Evolutionary conservation across 2,113 vertebrate species (phyloP), one percentile per base, ranked within the genome.

Genomic region (Rafetus swinhoei): DNA sequence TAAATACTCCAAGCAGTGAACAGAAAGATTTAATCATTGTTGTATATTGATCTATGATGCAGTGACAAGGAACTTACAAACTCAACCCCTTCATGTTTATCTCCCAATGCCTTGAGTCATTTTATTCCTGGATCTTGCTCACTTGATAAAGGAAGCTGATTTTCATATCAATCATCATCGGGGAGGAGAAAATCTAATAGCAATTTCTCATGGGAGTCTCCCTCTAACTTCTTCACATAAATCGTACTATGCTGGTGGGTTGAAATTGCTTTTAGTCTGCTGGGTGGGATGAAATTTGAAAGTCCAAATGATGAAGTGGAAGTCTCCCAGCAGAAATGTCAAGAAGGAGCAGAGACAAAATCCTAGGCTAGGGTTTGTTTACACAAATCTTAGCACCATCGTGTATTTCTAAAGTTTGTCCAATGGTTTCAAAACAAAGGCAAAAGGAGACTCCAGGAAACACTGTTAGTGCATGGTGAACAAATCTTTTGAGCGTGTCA

Each of bases 71-170:
- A 80, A 60, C 90, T 82, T 93, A 85, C 76, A 88, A 93, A 74
- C n/a, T 93, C 50, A 69, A 5, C 87, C 54, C 77, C 94, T 95
- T 84, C 82, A 90, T 89, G 87, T 77, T 56, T 69, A 86, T 85
- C 76, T 59, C 39, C 53, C 53, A 53, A 29, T 81, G 81, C 82
- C 62, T 86, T 84, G 86, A 94, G 89, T 76, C 1, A 81, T 96
- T 95, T 95, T 85, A 87, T 88, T 93, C 92, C 85, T 89, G 79
- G 50, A 59, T 79, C 82, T 91, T 92, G 76, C 87, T 95, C 92
- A 81, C 27, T 39, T 91, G 52, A 93, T 89, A 94, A 92, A 95
- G 12, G 22, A 87, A 77, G 27, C 22, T 74, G 52, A 0, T 95
- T 95, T 96, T 89, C 57, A 90, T 53, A 89, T 93, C 81, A 95